Conservation (phyloP, 2,888 invertebrate genomes). For the Creontiades dilutus region DNA sequence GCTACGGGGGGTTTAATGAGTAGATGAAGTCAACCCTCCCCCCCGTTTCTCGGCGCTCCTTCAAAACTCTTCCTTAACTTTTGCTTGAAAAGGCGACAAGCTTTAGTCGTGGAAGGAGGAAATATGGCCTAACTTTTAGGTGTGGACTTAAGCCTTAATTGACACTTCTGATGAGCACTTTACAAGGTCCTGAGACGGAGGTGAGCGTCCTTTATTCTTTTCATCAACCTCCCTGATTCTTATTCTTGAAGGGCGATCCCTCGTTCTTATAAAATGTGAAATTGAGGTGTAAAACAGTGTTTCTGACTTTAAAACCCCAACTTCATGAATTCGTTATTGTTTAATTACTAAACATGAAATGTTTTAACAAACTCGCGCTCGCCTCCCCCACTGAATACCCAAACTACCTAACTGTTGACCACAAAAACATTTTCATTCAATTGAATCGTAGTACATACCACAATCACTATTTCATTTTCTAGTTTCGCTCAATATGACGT, state of each 20-base stretch:
- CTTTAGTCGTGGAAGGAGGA: conserved; percentile 37
- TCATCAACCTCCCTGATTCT: conserved; percentile 1
- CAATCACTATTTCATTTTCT: too few species aligned
- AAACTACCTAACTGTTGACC: too few species aligned
- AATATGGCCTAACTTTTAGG: conserved; percentile 61
- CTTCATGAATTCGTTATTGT: too few species aligned
- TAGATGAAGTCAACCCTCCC: conserved; percentile 62
- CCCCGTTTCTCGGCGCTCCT: neutral
- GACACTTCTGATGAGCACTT: conserved; percentile 68
- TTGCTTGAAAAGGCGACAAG: conserved; percentile 29
- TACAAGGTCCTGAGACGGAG: conserved; percentile 35
- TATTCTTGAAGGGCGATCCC: neutral
- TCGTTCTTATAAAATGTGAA: neutral
- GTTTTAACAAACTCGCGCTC: too few species aligned
- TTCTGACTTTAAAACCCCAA: too few species aligned
- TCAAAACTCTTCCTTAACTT: conserved; percentile 45
- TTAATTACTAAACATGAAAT: too few species aligned
- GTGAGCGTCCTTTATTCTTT: conserved; percentile 21
- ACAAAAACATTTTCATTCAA: too few species aligned
- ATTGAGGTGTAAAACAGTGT: too few species aligned
- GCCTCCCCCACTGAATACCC: too few species aligned
- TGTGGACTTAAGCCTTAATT: conserved; percentile 64
- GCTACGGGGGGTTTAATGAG: conserved; percentile 63
- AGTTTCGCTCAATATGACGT: too few species aligned
- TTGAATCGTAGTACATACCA: too few species aligned